Evolutionary conservation across 2,797 vertebrate species (phyloP).

Genomic region (Melopsittacus undulatus): DNA sequence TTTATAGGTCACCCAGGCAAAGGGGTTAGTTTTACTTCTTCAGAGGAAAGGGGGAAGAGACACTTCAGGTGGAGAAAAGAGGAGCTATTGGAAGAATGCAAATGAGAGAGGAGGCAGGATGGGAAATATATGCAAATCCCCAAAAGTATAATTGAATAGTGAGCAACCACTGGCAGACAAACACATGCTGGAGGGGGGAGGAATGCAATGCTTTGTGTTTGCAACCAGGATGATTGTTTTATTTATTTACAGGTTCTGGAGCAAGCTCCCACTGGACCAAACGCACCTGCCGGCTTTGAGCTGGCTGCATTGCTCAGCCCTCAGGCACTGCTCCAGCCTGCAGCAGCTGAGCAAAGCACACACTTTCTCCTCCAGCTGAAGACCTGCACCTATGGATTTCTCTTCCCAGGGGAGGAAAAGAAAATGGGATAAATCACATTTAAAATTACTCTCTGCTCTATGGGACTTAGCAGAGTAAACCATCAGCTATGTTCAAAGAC

Average conservation of each 20-base stretch:
- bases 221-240: conserved; percentile 9
- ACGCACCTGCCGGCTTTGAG: background rate
- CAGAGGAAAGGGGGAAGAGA: conserved; percentile 26
- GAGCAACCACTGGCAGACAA: conserved; percentile 57
- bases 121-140: conserved; percentile 56
- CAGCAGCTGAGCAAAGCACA: background rate
- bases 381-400: background rate
- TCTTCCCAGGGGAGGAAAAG: background rate
- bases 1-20: conserved; percentile 72
- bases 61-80: conserved; percentile 52
- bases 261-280: background rate
- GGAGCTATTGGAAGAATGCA: conserved; percentile 46
- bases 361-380: background rate
- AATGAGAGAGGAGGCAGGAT: conserved; percentile 52
- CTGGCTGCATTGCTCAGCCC: background rate
- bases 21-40: conserved; percentile 61
- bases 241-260: background rate
- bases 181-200: background rate
- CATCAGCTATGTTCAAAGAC: rapidly evolving
- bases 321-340: rapidly evolving
- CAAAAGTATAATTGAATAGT: conserved; percentile 51
- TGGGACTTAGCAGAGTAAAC: background rate
- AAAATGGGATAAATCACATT: background rate
- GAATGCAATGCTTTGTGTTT: conserved; percentile 6
- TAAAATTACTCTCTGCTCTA: background rate